These are phyloP conservation scores for Hydrolagus affinis DNA, from an alignment of 2,113 vertebrate genomes.

Conservation along the genomic window DNA sequence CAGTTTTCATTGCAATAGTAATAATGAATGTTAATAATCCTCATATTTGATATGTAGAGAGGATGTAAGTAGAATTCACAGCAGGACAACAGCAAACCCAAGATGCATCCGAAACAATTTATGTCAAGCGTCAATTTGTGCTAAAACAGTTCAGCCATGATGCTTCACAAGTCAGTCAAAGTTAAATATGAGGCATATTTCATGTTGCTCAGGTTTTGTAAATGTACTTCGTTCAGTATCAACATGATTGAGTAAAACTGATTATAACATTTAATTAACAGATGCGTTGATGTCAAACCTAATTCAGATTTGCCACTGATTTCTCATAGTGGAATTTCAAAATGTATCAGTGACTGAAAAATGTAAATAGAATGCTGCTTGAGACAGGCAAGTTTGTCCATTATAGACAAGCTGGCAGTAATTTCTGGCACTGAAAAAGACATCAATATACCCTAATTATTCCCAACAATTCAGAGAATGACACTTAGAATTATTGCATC, in stretches of 20 bases:
- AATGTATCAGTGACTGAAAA: background rate
- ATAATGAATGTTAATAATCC: no score
- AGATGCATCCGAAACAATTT: no score
- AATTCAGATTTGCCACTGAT: background rate
- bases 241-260: background rate
- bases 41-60: no score
- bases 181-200: background rate
- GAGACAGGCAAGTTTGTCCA: background rate
- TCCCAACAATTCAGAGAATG: background rate
- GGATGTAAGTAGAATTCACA: no score
- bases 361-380: background rate
- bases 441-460: conserved; percentile 4
- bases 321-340: background rate
- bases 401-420: background rate
- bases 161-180: no score
- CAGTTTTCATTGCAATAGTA: no score
- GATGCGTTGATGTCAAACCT: background rate
- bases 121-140: no score
- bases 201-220: background rate
- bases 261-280: background rate
- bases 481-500: background rate
- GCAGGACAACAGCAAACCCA: no score
- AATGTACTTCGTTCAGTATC: background rate
- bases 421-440: background rate
- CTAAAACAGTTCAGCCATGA: no score